Percentiles rank a stretch among this genome's conserved stretches.
phyloP scores from a whole-genome alignment of 1,140 invertebrate genomes.

The Saccostrea echinata region DNA sequence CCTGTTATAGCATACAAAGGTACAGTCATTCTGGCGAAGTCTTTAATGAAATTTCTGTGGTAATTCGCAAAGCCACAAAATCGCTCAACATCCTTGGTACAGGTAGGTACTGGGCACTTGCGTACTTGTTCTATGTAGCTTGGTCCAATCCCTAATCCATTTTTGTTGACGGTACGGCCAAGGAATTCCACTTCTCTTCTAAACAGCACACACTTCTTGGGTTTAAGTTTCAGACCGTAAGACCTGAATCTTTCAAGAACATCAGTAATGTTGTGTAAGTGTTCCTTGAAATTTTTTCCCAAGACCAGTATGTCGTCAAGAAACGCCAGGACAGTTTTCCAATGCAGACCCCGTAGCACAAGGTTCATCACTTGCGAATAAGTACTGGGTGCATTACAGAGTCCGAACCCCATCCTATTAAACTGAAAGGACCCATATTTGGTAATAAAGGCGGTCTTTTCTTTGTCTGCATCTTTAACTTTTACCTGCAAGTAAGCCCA shows the following conservation, averaged over 20 bases:
- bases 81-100: slow-evolving; percentile 45
- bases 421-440: slow-evolving; percentile 50
- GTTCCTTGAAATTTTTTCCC: not conserved
- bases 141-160: slow-evolving; percentile 3
- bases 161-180: not conserved
- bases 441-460: slow-evolving; percentile 50
- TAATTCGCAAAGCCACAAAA: slow-evolving; percentile 51
- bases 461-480: slow-evolving; percentile 36
- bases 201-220: too few relatives aligned
- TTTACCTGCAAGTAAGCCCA: slow-evolving; percentile 34
- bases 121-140: not conserved
- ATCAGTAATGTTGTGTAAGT: slow-evolving; percentile 35
- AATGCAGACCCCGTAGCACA: not conserved
- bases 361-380: slow-evolving; percentile 31
- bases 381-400: not conserved
- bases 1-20: too few relatives aligned
- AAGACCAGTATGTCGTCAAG: slow-evolving; percentile 43
- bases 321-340: slow-evolving; percentile 37
- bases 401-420: slow-evolving; percentile 37
- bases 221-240: slow-evolving; percentile 39
- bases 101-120: slow-evolving; percentile 15
- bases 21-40: too few relatives aligned
- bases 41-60: too few relatives aligned
- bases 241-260: slow-evolving; percentile 27
- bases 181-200: too few relatives aligned